Percentiles rank a stretch among this genome's conserved stretches.
phyloP scores from a whole-genome alignment of 1,140 invertebrate species.

The Battus philenor region DNA sequence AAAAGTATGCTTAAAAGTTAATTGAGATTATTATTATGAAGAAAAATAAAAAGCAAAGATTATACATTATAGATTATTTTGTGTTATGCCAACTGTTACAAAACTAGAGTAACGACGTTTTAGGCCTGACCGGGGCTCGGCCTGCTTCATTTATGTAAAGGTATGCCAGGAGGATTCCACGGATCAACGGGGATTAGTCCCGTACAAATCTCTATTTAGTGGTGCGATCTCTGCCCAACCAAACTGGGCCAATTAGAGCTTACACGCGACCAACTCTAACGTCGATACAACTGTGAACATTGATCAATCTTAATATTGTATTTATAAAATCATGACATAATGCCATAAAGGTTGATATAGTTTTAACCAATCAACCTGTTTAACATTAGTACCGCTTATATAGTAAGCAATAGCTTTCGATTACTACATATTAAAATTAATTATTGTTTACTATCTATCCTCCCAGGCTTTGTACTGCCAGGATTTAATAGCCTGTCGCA shows the following conservation, averaged over 20 bases:
- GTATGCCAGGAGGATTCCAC: constrained; percentile 51
- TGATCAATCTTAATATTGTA: constrained; percentile 2
- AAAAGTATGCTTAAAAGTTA: too few relatives aligned
- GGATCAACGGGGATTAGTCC: constrained; percentile 62
- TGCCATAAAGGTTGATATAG: too few relatives aligned
- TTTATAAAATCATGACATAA: not conserved
- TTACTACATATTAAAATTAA: too few relatives aligned
- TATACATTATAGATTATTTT: too few relatives aligned
- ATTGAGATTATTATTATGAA: too few relatives aligned
- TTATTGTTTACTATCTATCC: too few relatives aligned
- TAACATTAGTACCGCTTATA: too few relatives aligned
- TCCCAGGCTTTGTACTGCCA: too few relatives aligned
- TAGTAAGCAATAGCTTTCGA: too few relatives aligned
- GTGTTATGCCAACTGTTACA: constrained; percentile 1
- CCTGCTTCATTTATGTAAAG: constrained; percentile 46
- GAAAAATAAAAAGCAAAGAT: too few relatives aligned
- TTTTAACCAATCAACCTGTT: too few relatives aligned
- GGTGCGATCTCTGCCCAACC: constrained; percentile 52
- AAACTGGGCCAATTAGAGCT: constrained; percentile 70
- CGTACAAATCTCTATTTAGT: constrained; percentile 70
- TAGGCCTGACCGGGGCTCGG: constrained; percentile 15
- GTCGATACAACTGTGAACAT: constrained; percentile 28
- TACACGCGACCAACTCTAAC: constrained; percentile 45
- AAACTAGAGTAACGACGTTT: constrained; percentile 8
- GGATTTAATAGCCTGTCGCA: too few relatives aligned